Conservation (phyloP, 2,797 vertebrate genomes). For the Gambelia wislizenii region DNA sequence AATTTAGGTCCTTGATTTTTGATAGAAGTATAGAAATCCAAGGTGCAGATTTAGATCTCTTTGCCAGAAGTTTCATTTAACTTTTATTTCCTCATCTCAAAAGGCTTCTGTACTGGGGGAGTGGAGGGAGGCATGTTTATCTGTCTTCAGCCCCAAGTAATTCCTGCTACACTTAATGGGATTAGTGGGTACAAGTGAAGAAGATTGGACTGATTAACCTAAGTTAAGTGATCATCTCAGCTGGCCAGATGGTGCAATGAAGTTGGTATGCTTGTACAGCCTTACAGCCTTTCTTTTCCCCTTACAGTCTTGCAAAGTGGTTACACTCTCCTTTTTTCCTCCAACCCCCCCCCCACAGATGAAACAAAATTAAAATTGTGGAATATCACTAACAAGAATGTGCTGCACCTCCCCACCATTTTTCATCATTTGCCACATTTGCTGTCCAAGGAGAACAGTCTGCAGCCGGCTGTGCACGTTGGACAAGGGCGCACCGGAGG, state of each 20-base stretch:
- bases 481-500: slow-evolving; percentile 96
- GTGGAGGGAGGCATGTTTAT: slow-evolving; percentile 37
- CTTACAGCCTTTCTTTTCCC: slow-evolving; percentile 48
- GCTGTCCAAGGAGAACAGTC: slow-evolving; percentile 93
- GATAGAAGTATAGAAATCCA: slow-evolving; percentile 29
- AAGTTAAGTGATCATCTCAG: slow-evolving; percentile 51
- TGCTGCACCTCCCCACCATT: slow-evolving; percentile 95
- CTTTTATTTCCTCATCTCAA: slow-evolving; percentile 63
- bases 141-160: slow-evolving; percentile 51
- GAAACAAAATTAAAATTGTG: slow-evolving; percentile 95
- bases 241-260: slow-evolving; percentile 68
- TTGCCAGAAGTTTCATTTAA: slow-evolving; percentile 62
- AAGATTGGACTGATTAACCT: slow-evolving; percentile 71
- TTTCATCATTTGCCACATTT: slow-evolving; percentile 98
- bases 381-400: slow-evolving; percentile 94
- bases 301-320: slow-evolving; percentile 59
- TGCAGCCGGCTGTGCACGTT: slow-evolving; percentile 93
- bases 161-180: slow-evolving; percentile 68
- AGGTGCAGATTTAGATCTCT: slow-evolving; percentile 66
- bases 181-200: slow-evolving; percentile 66
- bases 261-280: slow-evolving; percentile 50
- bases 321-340: slow-evolving; percentile 44
- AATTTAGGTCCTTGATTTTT: slow-evolving; percentile 32
- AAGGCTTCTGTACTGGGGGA: slow-evolving; percentile 53
- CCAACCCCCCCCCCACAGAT: slow-evolving; percentile 78